These are phyloP conservation scores for Spialia ferax DNA, from an alignment of 2,888 invertebrate genomes.

Conservation along the genomic window DNA sequence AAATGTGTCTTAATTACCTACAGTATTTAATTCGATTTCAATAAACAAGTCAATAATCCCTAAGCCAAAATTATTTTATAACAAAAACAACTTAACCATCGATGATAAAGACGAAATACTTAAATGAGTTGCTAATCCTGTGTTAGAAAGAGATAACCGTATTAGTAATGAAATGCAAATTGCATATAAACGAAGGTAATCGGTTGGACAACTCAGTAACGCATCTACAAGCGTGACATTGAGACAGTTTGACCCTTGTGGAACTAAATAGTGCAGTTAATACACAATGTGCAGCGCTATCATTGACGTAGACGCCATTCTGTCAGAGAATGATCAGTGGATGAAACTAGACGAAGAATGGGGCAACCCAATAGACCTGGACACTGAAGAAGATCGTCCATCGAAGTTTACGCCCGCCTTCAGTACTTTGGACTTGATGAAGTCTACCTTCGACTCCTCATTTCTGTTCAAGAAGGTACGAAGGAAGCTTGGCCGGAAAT, in stretches of 20 bases:
- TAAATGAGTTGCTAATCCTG: not conserved
- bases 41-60: not conserved
- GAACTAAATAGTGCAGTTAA: not conserved
- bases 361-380: conserved; percentile 73
- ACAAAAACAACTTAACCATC: not conserved
- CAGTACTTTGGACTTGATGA: conserved; percentile 66
- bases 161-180: not conserved
- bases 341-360: conserved; percentile 71
- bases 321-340: conserved; percentile 75
- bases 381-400: conserved; percentile 66
- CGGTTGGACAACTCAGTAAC: conserved; percentile 7
- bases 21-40: not conserved
- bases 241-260: not conserved
- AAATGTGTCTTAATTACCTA: not conserved
- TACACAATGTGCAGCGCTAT: conserved; percentile 53
- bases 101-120: not conserved
- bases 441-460: conserved; percentile 74
- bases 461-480: conserved; percentile 68
- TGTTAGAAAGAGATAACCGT: conserved; percentile 12
- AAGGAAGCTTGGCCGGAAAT: conserved; percentile 60
- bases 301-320: conserved; percentile 66
- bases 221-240: conserved; percentile 3
- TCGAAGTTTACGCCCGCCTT: conserved; percentile 58
- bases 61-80: not conserved
- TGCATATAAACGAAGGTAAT: conserved; percentile 25